Base-by-base conservation (phyloP, 2,888 invertebrate genomes). In the Scaeva pyrastri region DNA sequence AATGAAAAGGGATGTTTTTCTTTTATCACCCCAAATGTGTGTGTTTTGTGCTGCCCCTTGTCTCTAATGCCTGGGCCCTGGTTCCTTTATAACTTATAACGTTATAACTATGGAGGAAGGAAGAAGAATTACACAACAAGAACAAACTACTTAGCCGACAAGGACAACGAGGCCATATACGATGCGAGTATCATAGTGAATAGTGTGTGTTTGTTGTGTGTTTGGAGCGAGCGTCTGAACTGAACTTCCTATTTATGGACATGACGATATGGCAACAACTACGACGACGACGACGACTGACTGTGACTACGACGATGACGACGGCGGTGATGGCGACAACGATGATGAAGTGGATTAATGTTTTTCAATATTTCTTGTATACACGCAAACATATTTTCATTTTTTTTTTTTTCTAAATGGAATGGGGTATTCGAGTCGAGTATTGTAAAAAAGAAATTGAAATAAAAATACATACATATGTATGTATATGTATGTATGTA, bases 291-390 rank as follows among this genome's bases (percentile, higher is more conserved):
- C 26, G 26, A 26, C 26, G 26, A 26, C 26, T 26, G 26, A 26
- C 26, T 26, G 2, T 26, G 6, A 26, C 26, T 1, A 31, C 31
- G 31, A 31, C 66, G 48, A 66, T 52, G 52, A 16, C 66, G 56
- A 55, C 64, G 48, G 52, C 39, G 52, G 62, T 64, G 45, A 58
- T 56, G 48, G 48, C 55, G 66, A 70, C 62, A 70, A 80, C 52
- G 76, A 82, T 78, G 77, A 86, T 77, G 70, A 86, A 86, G 82
- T 82, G 70, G 78, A 81, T 82, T 82, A 86, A 78, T 82, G 77
- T 82, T 86, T 76, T 81, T 73, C 80, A 85, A 83, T 82, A 77
- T 80, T 85, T 66, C 56, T 56, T 58, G 39, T 72, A 21, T 52
- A 56, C 31, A 71, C 36, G 73, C 77, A 86, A 77, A 81, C 85